These are phyloP conservation scores for Halcyon leucocephala DNA, from an alignment of 2,797 vertebrate genomes.

Conservation along the genomic window DNA sequence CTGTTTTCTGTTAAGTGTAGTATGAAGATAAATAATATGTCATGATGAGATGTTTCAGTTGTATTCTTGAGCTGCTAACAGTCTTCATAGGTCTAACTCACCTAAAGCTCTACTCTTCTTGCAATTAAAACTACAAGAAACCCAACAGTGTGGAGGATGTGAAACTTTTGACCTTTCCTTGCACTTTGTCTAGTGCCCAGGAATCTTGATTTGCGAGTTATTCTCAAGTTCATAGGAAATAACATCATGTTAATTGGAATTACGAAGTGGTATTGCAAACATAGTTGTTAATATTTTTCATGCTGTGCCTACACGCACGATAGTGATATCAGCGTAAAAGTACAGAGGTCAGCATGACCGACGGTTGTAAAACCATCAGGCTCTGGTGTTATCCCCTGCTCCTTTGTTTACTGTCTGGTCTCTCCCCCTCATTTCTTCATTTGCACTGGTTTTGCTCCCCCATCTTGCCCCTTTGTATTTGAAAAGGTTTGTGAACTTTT, in stretches of 20 bases:
- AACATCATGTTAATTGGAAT: neutral
- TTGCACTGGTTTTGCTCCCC: neutral
- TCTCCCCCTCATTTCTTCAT: neutral
- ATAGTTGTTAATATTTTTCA: neutral
- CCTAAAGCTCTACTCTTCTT: neutral
- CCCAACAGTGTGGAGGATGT: neutral
- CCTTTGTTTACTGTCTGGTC: neutral
- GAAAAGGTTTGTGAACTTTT: neutral
- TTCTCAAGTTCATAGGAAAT: neutral
- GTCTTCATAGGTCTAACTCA: neutral
- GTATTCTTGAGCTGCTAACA: neutral
- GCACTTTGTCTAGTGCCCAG: neutral
- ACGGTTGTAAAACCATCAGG: neutral
- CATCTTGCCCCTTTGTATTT: neutral
- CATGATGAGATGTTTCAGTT: neutral
- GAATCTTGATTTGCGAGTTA: neutral
- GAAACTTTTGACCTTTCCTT: neutral
- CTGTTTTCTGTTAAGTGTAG: neutral
- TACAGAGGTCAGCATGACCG: neutral
- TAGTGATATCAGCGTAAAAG: neutral
- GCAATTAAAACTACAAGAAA: neutral
- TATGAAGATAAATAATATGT: neutral
- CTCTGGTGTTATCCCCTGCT: neutral
- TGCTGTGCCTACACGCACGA: neutral
- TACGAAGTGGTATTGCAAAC: neutral